A percentile compares a stretch with the other conserved stretches of the same genome.
Evolutionary conservation across 2,888 invertebrate species (phyloP).

Genomic region (Germaria angustata): DNA sequence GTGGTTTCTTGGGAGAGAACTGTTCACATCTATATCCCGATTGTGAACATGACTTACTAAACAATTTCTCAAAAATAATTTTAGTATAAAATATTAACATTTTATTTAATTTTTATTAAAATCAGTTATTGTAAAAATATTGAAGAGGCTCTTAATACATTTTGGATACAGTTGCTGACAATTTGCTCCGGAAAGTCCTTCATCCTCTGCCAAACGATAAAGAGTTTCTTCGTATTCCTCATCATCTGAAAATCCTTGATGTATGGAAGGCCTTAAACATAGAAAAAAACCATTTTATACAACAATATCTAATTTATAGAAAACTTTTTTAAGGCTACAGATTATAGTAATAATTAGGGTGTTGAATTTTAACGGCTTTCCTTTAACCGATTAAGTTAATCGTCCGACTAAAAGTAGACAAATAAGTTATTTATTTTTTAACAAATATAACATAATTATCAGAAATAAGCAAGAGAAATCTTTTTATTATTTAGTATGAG

Average conservation of each 20-base stretch:
- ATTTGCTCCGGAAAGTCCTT: slow-evolving; percentile 73
- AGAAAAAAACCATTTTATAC: not conserved
- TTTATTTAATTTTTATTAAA: not conserved
- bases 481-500: too few relatives aligned
- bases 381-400: too few relatives aligned
- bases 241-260: slow-evolving; percentile 82
- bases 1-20: slow-evolving; percentile 75
- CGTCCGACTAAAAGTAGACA: too few relatives aligned
- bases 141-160: slow-evolving; percentile 72
- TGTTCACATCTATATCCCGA: slow-evolving; percentile 75
- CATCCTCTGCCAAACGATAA: slow-evolving; percentile 75
- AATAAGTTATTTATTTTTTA: too few relatives aligned
- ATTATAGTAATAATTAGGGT: too few relatives aligned
- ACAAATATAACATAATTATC: too few relatives aligned
- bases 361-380: too few relatives aligned
- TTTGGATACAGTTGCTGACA: slow-evolving; percentile 74
- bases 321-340: too few relatives aligned
- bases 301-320: too few relatives aligned
- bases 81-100: too few relatives aligned
- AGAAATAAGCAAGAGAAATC: too few relatives aligned
- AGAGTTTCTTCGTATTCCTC: slow-evolving; percentile 78
- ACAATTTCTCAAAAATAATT: slow-evolving; percentile 43
- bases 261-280: slow-evolving; percentile 80
- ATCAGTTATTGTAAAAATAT: slow-evolving; percentile 60
- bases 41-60: slow-evolving; percentile 74